phyloP scores from a whole-genome alignment of 2,797 vertebrate species.

The Gallinago nigripennis region DNA sequence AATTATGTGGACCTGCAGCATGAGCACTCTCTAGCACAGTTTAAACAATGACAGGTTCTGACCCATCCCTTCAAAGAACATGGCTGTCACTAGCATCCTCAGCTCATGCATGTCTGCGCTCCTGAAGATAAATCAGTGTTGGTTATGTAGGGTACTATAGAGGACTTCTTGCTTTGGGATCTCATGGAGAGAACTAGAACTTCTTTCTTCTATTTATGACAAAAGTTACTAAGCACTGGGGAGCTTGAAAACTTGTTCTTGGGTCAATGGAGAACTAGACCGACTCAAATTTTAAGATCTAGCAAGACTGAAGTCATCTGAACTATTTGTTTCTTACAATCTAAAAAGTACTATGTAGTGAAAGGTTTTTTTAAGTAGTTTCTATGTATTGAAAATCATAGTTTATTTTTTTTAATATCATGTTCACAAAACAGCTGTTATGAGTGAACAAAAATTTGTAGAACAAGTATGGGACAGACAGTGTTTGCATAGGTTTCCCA shows the following conservation, averaged over 20 bases:
- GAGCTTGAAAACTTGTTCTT: background rate
- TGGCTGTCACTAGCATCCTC: background rate
- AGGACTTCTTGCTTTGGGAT: background rate
- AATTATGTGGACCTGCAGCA: background rate
- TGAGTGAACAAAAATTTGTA: background rate
- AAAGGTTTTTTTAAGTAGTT: background rate
- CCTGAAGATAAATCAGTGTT: background rate
- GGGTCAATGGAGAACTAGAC: background rate
- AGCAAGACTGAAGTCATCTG: background rate
- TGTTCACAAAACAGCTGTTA: background rate
- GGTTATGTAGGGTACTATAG: background rate
- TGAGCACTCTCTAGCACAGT: background rate
- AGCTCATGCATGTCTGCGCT: background rate
- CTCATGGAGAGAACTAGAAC: background rate
- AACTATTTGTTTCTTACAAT: background rate
- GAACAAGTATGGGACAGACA: background rate
- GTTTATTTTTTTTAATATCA: background rate
- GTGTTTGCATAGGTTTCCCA: background rate
- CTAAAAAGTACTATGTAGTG: background rate
- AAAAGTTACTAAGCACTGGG: background rate
- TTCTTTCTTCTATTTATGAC: background rate
- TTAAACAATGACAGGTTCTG: background rate
- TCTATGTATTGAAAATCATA: background rate
- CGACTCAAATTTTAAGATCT: background rate
- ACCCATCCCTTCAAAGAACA: background rate